phyloP scores from a whole-genome alignment of 1,140 invertebrate genomes.

The Homalodisca vitripennis region DNA sequence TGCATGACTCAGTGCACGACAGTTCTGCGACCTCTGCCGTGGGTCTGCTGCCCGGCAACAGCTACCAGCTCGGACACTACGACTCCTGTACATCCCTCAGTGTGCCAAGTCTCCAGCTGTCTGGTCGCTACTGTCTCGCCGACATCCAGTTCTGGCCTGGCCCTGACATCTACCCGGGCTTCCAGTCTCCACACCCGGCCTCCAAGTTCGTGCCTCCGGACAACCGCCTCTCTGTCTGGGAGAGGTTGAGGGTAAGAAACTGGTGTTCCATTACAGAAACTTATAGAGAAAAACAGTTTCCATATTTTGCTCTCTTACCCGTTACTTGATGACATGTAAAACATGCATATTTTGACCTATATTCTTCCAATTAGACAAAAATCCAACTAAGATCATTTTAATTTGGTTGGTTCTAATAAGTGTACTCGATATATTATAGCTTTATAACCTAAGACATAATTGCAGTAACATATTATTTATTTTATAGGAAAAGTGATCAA shows the following conservation, averaged over 20 bases:
- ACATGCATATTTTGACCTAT: too few species aligned
- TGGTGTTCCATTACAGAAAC: too few species aligned
- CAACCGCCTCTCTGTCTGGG: background rate
- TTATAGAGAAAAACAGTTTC: too few species aligned
- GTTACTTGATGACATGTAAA: too few species aligned
- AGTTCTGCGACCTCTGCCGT: slow-evolving; percentile 50
- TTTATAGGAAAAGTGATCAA: too few species aligned
- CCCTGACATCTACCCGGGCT: background rate
- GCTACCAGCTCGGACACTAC: slow-evolving; percentile 52
- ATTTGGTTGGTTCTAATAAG: too few species aligned
- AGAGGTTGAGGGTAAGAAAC: slow-evolving; percentile 15
- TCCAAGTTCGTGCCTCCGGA: background rate
- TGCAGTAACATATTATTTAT: too few species aligned
- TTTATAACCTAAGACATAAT: too few species aligned
- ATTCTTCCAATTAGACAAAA: too few species aligned
- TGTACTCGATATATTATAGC: too few species aligned
- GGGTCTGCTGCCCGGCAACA: slow-evolving; percentile 51
- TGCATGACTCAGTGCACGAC: slow-evolving; percentile 52
- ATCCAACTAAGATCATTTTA: too few species aligned
- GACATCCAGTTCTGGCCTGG: slow-evolving; percentile 47
- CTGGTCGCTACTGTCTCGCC: slow-evolving; percentile 62
- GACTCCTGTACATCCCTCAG: slow-evolving; percentile 48
- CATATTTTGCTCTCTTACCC: too few species aligned
- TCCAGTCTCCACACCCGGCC: slow-evolving; percentile 2
- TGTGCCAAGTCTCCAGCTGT: background rate